Evolutionary conservation across 2,888 invertebrate species (phyloP).

Genomic region (Phania funesta): DNA sequence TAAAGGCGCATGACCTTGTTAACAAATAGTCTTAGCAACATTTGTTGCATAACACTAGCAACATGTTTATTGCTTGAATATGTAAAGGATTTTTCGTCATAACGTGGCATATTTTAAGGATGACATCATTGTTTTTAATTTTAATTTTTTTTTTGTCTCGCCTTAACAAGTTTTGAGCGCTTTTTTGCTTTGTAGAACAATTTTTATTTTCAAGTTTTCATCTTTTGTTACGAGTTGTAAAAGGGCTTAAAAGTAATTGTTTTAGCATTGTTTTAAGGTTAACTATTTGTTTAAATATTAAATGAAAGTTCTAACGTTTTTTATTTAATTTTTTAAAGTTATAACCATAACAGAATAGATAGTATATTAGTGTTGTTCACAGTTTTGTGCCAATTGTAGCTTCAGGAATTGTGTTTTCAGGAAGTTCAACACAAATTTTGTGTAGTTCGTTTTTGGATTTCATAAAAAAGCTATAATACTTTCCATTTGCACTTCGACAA

Average conservation of each 20-base stretch:
- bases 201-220: neutral
- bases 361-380: too few relatives aligned
- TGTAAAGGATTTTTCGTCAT: neutral
- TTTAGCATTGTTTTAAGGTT: too few relatives aligned
- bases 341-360: too few relatives aligned
- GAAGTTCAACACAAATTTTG: too few relatives aligned
- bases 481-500: too few relatives aligned
- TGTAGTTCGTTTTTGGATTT: too few relatives aligned
- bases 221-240: neutral
- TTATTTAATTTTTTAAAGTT: neutral
- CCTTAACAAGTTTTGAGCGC: neutral
- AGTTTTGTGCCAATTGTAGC: too few relatives aligned
- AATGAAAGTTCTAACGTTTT: neutral
- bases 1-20: neutral
- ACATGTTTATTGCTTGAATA: neutral
- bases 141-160: neutral
- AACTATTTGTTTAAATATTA: neutral
- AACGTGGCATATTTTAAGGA: slow-evolving; percentile 17
- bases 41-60: slow-evolving; percentile 1
- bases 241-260: slow-evolving; percentile 59
- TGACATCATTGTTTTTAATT: slow-evolving; percentile 33
- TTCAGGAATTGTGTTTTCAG: too few relatives aligned
- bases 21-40: neutral
- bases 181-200: neutral
- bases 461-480: too few relatives aligned